Evolutionary conservation across 2,797 vertebrate species (phyloP), one percentile per base, ranked within the genome.

Genomic region (Falco novaeseelandiae): DNA sequence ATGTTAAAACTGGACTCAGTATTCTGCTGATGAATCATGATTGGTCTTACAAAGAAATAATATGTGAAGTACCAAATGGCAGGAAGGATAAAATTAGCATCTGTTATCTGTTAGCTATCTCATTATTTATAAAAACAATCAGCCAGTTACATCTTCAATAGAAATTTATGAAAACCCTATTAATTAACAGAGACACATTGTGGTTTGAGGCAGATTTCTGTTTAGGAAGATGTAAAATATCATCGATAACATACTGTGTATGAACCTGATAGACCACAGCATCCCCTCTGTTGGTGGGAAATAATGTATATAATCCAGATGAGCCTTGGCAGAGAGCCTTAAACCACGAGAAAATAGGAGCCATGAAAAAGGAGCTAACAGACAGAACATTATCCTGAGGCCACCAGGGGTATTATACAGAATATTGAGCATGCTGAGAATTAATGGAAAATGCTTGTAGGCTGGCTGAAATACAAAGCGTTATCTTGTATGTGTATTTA

Each of bases 71-170:
- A 77, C 49, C 69, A 78, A 88, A 90, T 76, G 58, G 63, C 73
- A 96, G 62, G 62, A 95, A 55, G 27, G 36, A 65, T 87, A 51
- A 79, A 87, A 69, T 82, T 38, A 58, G 40, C 80, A 87, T 88
- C 96, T 96, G 77, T 78, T 95, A 49, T 81, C 88, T 87, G 58
- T 89, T 95, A 88, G 38, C 70, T 82, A 77, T 84, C 40, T 82
- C 46, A 48, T 62, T 14, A 84, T 96, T 90, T 93, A 83, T 74
- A 54, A 92, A 94, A 96, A 90, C 59, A 89, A 94, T 42, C 51
- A 91, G 5, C 44, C 61, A 86, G 52, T 89, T 80, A 72, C 48
- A 9, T 78, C 36, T 87, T 89, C 76, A 83, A 25, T 55, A 80
- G 81, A 83, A 77, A 79, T 69, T 13, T 69, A 58, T 78, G 69